Evolutionary conservation across 2,888 invertebrate genomes (phyloP).

Genomic region (Aphidius colemani): DNA sequence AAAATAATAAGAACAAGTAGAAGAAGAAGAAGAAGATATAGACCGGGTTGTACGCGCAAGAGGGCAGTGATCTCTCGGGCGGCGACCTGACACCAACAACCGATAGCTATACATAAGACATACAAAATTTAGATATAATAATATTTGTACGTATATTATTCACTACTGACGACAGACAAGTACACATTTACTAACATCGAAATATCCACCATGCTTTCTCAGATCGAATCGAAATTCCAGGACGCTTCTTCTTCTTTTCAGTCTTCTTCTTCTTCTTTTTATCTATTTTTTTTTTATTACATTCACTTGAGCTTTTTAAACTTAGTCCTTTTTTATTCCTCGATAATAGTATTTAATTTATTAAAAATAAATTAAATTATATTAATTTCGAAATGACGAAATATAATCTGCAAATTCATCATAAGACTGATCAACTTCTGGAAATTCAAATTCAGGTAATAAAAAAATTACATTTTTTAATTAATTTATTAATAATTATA

Average conservation of each 20-base stretch:
- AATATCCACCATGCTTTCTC: slow-evolving; percentile 28
- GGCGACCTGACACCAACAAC: slow-evolving; percentile 57
- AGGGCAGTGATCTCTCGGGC: slow-evolving; percentile 60
- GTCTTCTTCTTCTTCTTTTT: not conserved
- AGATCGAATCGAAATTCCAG: slow-evolving; percentile 20
- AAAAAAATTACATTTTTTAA: too few relatives aligned
- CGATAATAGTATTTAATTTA: too few relatives aligned
- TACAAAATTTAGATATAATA: slow-evolving; percentile 15
- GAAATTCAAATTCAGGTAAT: too few relatives aligned
- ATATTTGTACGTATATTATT: not conserved
- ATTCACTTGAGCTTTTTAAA: slow-evolving; percentile 2
- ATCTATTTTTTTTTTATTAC: not conserved
- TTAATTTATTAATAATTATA: too few relatives aligned
- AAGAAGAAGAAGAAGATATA: slow-evolving; percentile 36
- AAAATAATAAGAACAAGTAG: too few relatives aligned
- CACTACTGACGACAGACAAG: not conserved
- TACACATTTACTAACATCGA: slow-evolving; percentile 23
- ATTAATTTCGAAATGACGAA: too few relatives aligned
- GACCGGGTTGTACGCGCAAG: slow-evolving; percentile 54
- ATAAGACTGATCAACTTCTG: too few relatives aligned
- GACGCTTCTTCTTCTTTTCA: not conserved
- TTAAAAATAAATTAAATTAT: not conserved
- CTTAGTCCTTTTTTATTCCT: not conserved
- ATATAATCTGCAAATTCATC: too few relatives aligned
- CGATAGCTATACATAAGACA: slow-evolving; percentile 46